Base-by-base conservation (phyloP, 2,888 invertebrate genomes). In the Hoplodrina blanda region DNA sequence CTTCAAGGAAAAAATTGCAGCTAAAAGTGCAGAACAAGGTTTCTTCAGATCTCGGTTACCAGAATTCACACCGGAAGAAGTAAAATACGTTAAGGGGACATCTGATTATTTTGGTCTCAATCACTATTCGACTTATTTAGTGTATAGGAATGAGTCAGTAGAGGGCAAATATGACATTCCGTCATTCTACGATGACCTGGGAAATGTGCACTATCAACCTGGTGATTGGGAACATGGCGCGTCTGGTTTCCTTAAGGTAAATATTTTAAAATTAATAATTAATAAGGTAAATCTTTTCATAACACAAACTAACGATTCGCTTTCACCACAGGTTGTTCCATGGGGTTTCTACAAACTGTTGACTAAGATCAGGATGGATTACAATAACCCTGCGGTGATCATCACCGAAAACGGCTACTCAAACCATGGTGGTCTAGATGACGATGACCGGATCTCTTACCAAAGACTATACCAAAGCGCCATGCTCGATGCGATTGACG, bases 91-190 rank as follows among this genome's bases (percentile, higher is more conserved):
- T 19, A 94, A 92, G 15, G 97, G 95, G 49, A 85, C 88, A 0
- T 96, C 96, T 0, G 98, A 98, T 86, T 97, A 97, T 90, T 96
- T 98, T 73, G 98, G 97, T 13, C 88, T 98, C 8, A 98, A 98
- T 83, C 96, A 97, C 76, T 98, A 98, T 88, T 96, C 97, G 0
- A 92, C 96, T 8, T 87, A 87, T 70, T 83, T 96, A 57, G 92
- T 91, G 2, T 95, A 94, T 11, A 87, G 85, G 81, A 91, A 92
- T 63, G 88, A 86, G 61, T 86, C 89, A 44, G 80, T 75, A 0
- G 11, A 44, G 0, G 83, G 83, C 13, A 74, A 69, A 52, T 83
- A 84, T 30, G 69, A 64, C 6, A 19, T 63, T 6, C 90, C 91
- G 0, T 91, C 90, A 3, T 84, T 76, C 52, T 68, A 78, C 11